These are phyloP conservation scores for Aegotheles bennettii DNA, from an alignment of 2,113 vertebrate genomes.

Conservation along the genomic window DNA sequence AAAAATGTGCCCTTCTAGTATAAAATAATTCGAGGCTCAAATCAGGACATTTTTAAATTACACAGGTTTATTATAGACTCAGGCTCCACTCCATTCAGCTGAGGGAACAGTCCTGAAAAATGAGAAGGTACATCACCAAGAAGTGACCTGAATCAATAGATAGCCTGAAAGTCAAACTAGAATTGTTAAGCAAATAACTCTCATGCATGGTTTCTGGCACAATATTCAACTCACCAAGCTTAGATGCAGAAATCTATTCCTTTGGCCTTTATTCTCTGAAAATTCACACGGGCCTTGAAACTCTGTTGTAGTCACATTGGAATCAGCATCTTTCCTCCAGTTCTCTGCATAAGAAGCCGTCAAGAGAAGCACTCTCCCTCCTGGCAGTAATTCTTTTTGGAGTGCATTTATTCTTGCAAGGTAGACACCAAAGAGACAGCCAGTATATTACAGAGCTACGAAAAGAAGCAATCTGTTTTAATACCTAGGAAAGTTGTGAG, in stretches of 20 bases:
- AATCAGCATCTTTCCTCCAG: background rate
- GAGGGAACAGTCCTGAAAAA: background rate
- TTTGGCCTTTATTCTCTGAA: background rate
- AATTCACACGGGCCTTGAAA: background rate
- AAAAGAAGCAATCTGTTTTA: background rate
- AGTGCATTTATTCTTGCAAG: background rate
- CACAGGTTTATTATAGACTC: background rate
- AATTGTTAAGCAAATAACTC: background rate
- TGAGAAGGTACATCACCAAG: accelerated
- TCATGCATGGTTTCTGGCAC: background rate
- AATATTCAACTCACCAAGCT: background rate
- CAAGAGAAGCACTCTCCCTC: background rate
- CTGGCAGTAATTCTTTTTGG: background rate
- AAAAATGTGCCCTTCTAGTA: background rate
- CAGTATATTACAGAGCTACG: background rate
- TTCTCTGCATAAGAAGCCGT: background rate
- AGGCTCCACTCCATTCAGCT: background rate
- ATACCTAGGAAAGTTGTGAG: background rate
- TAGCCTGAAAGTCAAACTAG: background rate
- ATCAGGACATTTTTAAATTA: too few species aligned
- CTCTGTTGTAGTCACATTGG: background rate
- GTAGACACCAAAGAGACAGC: background rate
- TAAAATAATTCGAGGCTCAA: too few species aligned
- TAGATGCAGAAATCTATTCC: background rate
- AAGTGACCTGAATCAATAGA: background rate